phyloP scores from a whole-genome alignment of 2,888 invertebrate species.

The Leucozona laternaria region DNA sequence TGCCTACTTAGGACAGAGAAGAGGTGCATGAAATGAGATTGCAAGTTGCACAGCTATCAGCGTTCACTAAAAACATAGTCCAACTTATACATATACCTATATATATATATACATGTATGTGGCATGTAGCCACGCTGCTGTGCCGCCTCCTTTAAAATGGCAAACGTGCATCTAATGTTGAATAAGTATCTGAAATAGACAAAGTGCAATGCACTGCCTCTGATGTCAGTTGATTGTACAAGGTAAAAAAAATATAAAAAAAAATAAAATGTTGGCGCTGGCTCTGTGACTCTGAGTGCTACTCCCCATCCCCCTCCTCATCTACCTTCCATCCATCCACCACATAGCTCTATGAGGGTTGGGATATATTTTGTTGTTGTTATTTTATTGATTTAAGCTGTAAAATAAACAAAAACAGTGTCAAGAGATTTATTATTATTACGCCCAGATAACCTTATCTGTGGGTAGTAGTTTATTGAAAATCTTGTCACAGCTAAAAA shows the following conservation, averaged over 20 bases:
- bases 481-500: conserved; percentile 14
- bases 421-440: conserved; percentile 38
- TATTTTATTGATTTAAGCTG: conserved; percentile 52
- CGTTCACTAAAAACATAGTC: neutral
- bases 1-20: neutral
- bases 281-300: neutral
- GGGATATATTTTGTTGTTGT: neutral
- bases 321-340: neutral
- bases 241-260: conserved; percentile 65
- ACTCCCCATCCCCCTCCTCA: neutral
- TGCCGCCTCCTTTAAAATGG: conserved; percentile 60
- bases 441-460: conserved; percentile 54
- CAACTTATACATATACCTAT: neutral
- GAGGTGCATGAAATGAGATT: conserved; percentile 48
- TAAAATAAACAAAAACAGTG: conserved; percentile 31
- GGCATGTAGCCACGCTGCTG: neutral
- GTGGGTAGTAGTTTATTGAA: conserved; percentile 36
- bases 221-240: conserved; percentile 70
- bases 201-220: conserved; percentile 73
- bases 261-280: conserved; percentile 41
- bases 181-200: conserved; percentile 59
- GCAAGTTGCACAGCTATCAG: conserved; percentile 22
- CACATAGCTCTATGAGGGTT: conserved; percentile 3
- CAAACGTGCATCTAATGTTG: conserved; percentile 75
- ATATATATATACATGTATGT: neutral